Evolutionary conservation across 2,888 invertebrate species (phyloP).

Genomic region (Trissonchulus latispiculum): DNA sequence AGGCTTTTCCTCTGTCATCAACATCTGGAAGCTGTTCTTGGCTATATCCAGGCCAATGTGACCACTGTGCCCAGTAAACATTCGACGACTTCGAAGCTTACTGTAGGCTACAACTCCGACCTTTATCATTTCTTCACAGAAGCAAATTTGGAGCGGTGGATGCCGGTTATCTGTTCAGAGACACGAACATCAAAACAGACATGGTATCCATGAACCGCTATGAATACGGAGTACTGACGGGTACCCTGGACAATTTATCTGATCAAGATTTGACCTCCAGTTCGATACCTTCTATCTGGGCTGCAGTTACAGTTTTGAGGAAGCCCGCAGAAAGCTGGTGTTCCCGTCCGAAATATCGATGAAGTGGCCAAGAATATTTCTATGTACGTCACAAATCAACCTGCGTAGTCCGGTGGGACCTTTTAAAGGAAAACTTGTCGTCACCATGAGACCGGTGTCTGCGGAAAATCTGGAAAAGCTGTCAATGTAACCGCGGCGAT

Average conservation of each 20-base stretch:
- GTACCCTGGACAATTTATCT: too few species aligned
- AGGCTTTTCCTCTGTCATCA: too few species aligned
- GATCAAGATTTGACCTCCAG: too few species aligned
- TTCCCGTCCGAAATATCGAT: not conserved
- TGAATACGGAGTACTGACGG: too few species aligned
- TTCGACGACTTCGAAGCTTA: not conserved
- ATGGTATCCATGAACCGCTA: too few species aligned
- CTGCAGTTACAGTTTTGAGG: too few species aligned
- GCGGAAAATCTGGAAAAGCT: not conserved
- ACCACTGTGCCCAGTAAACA: not conserved
- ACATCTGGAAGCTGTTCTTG: not conserved
- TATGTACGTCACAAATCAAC: not conserved
- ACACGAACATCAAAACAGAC: too few species aligned
- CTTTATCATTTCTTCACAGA: not conserved
- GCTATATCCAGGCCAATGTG: not conserved
- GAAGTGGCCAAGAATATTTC: not conserved
- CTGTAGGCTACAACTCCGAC: not conserved
- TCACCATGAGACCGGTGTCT: not conserved
- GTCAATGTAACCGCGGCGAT: not conserved
- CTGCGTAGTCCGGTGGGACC: not conserved
- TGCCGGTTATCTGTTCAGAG: too few species aligned
- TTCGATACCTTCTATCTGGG: not conserved
- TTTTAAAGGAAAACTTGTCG: not conserved
- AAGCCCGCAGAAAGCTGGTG: too few species aligned
- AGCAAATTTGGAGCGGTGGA: too few species aligned